Evolutionary conservation across 2,888 invertebrate genomes (phyloP).

Genomic region (Thereva unica): DNA sequence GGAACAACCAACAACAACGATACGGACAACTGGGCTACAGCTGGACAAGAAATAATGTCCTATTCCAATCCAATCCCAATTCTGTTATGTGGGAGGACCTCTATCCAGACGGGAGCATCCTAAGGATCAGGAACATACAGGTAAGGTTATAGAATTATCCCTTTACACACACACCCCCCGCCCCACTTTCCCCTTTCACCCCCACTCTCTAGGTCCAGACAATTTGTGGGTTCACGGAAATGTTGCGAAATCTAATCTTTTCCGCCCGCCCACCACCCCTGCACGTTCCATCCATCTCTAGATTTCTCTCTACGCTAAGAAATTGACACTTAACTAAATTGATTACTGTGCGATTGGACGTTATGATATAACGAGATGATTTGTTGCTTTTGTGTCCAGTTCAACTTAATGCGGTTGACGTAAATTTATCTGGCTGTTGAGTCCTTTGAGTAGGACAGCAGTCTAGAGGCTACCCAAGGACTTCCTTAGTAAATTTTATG

Average conservation of each 20-base stretch:
- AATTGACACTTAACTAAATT: conserved; percentile 30
- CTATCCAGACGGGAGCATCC: conserved; percentile 80
- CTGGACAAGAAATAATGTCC: conserved; percentile 78
- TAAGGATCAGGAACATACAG: conserved; percentile 77
- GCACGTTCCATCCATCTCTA: no score
- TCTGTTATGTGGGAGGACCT: conserved; percentile 84
- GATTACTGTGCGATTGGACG: conserved; percentile 17
- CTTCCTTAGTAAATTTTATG: no score
- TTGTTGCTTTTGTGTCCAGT: conserved; percentile 4
- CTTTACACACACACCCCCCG: not conserved
- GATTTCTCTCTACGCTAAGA: not conserved
- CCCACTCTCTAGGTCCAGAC: no score
- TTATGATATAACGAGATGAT: conserved; percentile 3
- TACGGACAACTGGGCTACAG: conserved; percentile 76
- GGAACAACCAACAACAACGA: conserved; percentile 61
- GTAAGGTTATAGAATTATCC: conserved; percentile 56
- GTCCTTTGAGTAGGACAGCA: no score
- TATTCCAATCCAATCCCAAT: conserved; percentile 73
- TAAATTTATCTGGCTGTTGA: no score
- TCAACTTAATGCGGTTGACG: no score
- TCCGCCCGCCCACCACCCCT: no score
- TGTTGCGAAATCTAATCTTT: no score
- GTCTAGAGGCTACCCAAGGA: no score
- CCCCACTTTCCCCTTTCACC: no score
- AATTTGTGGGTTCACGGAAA: no score